Conservation (phyloP, 2,797 vertebrate species). For the Tapera naevia region DNA sequence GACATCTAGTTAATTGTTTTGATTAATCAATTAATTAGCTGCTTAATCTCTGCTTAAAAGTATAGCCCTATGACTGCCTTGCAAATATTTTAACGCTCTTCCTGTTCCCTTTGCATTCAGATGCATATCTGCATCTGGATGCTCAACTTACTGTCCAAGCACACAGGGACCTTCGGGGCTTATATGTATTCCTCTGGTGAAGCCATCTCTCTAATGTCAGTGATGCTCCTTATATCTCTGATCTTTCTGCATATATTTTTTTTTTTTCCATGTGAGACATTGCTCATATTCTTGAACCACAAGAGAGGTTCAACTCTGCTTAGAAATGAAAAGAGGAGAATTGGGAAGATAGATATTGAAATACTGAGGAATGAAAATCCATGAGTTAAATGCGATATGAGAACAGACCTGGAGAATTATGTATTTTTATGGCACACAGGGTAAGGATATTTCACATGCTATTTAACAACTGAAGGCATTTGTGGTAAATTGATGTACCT, state of each 20-base stretch:
- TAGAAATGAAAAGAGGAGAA: not conserved
- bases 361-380: not conserved
- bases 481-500: not conserved
- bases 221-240: not conserved
- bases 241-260: not conserved
- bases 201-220: not conserved
- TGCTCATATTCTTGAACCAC: not conserved
- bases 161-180: not conserved
- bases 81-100: not conserved
- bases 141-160: not conserved
- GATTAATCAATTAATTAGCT: conserved; percentile 67
- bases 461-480: not conserved
- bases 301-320: not conserved
- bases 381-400: not conserved
- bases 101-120: not conserved
- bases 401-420: not conserved
- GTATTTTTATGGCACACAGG: not conserved
- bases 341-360: not conserved
- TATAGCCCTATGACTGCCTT: conserved; percentile 43
- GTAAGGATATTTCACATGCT: not conserved
- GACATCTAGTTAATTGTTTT: conserved; percentile 61
- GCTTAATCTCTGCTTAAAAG: conserved; percentile 48
- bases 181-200: not conserved
- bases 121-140: not conserved
- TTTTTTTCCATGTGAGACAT: no score